Evolutionary conservation across 2,888 invertebrate species (phyloP), one percentile per base, ranked within the genome.

Genomic region (Junonia oenone): DNA sequence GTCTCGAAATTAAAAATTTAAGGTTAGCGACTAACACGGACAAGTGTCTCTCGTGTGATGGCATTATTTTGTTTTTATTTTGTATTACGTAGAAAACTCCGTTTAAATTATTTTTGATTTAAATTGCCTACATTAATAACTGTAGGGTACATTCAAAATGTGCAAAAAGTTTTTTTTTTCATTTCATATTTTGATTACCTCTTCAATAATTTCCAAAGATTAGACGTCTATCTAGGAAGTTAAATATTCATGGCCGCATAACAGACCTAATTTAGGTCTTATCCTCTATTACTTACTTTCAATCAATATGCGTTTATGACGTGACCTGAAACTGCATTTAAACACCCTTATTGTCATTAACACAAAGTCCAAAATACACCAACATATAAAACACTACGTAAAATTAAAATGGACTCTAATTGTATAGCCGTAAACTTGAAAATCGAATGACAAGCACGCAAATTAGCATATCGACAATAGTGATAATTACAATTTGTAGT

Each of bases 201-300:
- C n/a, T n/a, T n/a, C n/a, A n/a, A n/a, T n/a, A n/a, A n/a, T n/a
- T n/a, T n/a, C n/a, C n/a, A n/a, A n/a, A n/a, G n/a, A n/a, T n/a
- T 40, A 19, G 8, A 40, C 2, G 4, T 26, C 40, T 50, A 57
- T 46, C 27, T 29, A 55, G 51, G 55, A 55, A 55, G 55, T 45
- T 43, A 37, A 17, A 52, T 6, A 35, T 51, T 43, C 48, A 47
- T 48, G 52, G 9, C 52, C 52, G 51, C 58, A 58, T 48, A 57
- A 51, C 45, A 51, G 11, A 55, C 17, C 51, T 48, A 26, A 55
- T 45, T 48, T 46, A 27, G 31, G 31, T 33, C 54, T 54, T 51
- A 58, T 47, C 33, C 33, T 47, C 40, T 58, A 55, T 51, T 55
- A 47, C 56, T 62, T 56, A 53, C 62, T 60, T 60, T 58, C 62